A percentile compares a stretch with the other conserved stretches of the same genome.
phyloP scores from a whole-genome alignment of 2,113 vertebrate species.

The Sciurus niger region DNA sequence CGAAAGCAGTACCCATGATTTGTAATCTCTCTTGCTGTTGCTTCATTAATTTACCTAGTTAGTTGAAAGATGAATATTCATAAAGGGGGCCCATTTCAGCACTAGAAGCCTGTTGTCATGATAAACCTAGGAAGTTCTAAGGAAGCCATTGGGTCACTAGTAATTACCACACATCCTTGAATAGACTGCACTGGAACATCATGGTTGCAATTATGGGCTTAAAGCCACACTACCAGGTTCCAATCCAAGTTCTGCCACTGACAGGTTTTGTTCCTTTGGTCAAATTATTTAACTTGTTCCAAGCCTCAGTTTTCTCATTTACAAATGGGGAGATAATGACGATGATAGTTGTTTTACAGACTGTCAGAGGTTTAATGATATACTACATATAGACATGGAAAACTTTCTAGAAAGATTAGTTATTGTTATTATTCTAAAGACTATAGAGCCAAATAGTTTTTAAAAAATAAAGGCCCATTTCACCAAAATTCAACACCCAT shows the following conservation, averaged over 20 bases:
- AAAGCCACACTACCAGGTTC: not conserved
- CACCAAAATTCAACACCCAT: too few species aligned
- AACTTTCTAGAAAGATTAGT: conserved; percentile 15
- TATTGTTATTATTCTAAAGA: conserved; percentile 39
- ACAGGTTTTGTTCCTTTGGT: not conserved
- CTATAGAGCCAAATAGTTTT: not conserved
- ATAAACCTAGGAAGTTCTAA: not conserved
- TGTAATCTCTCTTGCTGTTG: not conserved
- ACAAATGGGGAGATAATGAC: not conserved
- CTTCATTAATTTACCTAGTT: conserved; percentile 1
- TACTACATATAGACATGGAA: not conserved
- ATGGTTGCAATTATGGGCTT: not conserved
- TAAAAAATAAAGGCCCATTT: not conserved
- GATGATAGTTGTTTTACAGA: not conserved
- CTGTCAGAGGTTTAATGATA: not conserved
- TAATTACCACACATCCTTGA: not conserved
- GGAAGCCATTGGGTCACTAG: not conserved
- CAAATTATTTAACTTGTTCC: not conserved
- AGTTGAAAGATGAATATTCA: not conserved
- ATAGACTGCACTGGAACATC: not conserved
- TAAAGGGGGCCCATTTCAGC: not conserved
- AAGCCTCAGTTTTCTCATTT: not conserved
- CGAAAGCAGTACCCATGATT: not conserved
- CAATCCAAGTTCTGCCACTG: not conserved
- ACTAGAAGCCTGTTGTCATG: not conserved